Evolutionary conservation across 2,797 vertebrate species (phyloP).

Genomic region (Syncerus caffer): DNA sequence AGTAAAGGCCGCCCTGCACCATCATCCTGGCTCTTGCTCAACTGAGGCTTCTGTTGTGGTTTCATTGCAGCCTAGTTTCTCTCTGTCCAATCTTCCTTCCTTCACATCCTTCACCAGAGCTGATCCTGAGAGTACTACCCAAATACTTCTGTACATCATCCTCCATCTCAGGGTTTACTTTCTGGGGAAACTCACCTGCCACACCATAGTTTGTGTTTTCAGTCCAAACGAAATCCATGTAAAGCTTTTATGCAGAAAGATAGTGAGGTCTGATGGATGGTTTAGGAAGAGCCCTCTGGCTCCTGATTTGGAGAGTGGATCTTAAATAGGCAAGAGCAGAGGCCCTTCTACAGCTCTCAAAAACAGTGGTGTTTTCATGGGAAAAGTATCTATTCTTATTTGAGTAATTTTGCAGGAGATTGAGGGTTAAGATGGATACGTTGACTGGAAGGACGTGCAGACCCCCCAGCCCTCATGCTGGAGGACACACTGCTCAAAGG

Average conservation of each 20-base stretch:
- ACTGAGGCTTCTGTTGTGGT: not conserved
- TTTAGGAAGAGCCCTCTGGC: not conserved
- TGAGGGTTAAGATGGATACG: not conserved
- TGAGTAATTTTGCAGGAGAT: not conserved
- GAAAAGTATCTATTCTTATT: not conserved
- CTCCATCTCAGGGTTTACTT: not conserved
- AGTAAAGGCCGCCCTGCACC: not conserved
- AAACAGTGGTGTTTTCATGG: not conserved
- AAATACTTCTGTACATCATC: not conserved
- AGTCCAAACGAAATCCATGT: not conserved
- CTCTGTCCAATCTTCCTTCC: not conserved
- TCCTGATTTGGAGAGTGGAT: not conserved
- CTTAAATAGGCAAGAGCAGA: not conserved
- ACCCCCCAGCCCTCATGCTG: not conserved
- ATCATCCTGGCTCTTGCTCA: not conserved
- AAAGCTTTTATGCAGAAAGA: not conserved
- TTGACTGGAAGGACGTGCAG: not conserved
- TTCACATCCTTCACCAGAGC: not conserved
- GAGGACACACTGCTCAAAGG: not conserved
- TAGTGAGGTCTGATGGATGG: not conserved
- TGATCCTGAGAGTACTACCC: not conserved
- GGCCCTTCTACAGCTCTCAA: not conserved
- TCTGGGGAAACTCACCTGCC: not conserved
- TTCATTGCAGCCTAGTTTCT: not conserved
- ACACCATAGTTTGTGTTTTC: not conserved